These are phyloP conservation scores for Zaprionus vittiger DNA, from an alignment of 1,140 invertebrate species.

Conservation along the genomic window DNA sequence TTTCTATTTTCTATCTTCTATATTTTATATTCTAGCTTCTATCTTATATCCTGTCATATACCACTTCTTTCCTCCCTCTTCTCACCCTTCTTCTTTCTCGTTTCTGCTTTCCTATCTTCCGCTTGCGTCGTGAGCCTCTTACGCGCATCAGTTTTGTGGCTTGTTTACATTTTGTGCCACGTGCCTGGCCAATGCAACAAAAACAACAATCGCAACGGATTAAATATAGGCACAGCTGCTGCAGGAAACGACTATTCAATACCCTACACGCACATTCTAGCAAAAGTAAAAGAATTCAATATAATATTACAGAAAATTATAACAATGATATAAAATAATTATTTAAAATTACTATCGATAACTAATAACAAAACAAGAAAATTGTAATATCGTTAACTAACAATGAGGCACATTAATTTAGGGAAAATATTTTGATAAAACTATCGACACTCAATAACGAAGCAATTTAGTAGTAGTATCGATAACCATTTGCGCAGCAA, in stretches of 20 bases:
- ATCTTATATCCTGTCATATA: no score
- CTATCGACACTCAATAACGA: no score
- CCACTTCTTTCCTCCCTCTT: background rate
- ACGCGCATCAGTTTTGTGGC: slow-evolving; percentile 56
- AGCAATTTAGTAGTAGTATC: no score
- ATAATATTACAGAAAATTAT: background rate
- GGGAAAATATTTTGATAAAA: no score
- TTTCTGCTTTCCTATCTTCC: background rate
- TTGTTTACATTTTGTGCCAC: slow-evolving; percentile 79
- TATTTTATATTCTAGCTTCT: no score
- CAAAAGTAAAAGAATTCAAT: background rate
- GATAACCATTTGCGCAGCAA: no score
- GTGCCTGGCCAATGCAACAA: slow-evolving; percentile 57
- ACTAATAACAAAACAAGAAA: background rate
- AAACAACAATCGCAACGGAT: slow-evolving; percentile 43
- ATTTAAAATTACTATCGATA: background rate
- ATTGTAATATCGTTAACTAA: background rate
- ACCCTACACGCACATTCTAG: slow-evolving; percentile 5
- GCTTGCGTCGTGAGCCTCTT: slow-evolving; percentile 36
- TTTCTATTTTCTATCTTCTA: no score
- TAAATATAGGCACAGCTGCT: slow-evolving; percentile 2
- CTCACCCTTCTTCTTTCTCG: background rate
- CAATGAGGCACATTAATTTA: no score
- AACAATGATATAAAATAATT: background rate
- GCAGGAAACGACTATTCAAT: slow-evolving; percentile 17